Percentiles rank a stretch among this genome's conserved stretches.
These are phyloP conservation scores for Marmota flaviventris DNA, from an alignment of 2,113 vertebrate species.

Conservation along the genomic window DNA sequence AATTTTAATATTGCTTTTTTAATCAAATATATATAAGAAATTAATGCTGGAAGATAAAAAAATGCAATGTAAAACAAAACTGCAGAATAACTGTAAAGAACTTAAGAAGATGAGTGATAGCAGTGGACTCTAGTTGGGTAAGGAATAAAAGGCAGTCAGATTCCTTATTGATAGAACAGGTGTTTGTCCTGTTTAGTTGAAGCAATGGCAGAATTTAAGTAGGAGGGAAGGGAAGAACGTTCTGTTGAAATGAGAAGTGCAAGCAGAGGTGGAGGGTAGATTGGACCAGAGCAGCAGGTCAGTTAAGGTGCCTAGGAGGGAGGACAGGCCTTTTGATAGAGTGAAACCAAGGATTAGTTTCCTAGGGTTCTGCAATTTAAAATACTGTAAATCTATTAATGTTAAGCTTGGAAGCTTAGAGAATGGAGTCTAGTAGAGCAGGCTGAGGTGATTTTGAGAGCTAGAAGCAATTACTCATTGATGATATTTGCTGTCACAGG, in stretches of 20 bases:
- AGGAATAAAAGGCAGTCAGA: not conserved
- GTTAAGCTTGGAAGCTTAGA: not conserved
- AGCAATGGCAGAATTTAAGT: not conserved
- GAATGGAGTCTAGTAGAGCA: no score
- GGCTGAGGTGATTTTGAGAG: no score
- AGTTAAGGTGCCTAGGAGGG: not conserved
- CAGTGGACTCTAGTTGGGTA: not conserved
- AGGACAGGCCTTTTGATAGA: not conserved
- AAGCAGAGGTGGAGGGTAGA: no score
- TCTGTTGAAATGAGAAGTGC: not conserved
- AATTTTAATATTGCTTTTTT: not conserved
- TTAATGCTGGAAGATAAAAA: not conserved
- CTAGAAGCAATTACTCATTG: not conserved
- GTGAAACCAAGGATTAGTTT: not conserved
- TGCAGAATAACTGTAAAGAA: not conserved
- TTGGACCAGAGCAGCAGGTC: not conserved
- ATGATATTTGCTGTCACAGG: fast-evolving
- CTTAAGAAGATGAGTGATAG: not conserved
- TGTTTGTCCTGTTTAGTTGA: not conserved
- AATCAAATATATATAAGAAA: not conserved
- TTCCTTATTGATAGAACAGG: not conserved
- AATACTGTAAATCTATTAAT: not conserved
- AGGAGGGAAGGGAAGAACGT: not conserved
- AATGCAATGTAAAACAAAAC: fast-evolving
- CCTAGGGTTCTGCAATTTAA: not conserved